phyloP scores from a whole-genome alignment of 64 coral and sea anemone genomes.

The Montipora cactus region DNA sequence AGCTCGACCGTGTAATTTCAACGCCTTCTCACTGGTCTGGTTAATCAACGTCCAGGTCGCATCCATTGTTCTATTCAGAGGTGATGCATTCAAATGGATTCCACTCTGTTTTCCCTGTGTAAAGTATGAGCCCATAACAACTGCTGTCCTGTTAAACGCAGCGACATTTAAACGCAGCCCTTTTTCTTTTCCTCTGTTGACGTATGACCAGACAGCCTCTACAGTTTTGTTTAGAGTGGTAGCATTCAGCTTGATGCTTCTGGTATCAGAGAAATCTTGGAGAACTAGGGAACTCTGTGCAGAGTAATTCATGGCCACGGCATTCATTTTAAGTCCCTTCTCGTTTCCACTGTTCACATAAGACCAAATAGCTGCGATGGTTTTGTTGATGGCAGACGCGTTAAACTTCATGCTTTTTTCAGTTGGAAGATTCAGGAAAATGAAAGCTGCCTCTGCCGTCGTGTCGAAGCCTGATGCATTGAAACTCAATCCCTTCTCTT shows the following conservation, averaged over 20 bases:
- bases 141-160: slow-evolving; percentile 62
- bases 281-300: slow-evolving; percentile 67
- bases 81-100: slow-evolving; percentile 47
- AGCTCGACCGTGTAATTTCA: slow-evolving; percentile 57
- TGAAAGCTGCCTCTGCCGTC: slow-evolving; percentile 25
- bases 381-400: slow-evolving; percentile 50
- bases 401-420: slow-evolving; percentile 66
- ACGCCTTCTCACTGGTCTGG: not conserved
- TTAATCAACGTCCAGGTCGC: slow-evolving; percentile 43
- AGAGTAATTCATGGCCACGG: slow-evolving; percentile 68
- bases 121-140: slow-evolving; percentile 73
- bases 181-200: slow-evolving; percentile 77
- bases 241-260: slow-evolving; percentile 83
- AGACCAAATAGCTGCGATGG: slow-evolving; percentile 38
- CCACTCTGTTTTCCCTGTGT: slow-evolving; percentile 43
- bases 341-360: slow-evolving; percentile 27
- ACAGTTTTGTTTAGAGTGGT: slow-evolving; percentile 36
- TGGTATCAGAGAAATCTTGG: slow-evolving; percentile 68
- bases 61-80: slow-evolving; percentile 15
- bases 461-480: slow-evolving; percentile 50
- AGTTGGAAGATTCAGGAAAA: slow-evolving; percentile 16
- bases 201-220: slow-evolving; percentile 57
- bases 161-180: slow-evolving; percentile 79
- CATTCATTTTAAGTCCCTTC: slow-evolving; percentile 73
- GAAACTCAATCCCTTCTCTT: slow-evolving; percentile 39